Conservation (phyloP, 1,140 invertebrate species). For the Cephus cinctus region DNA sequence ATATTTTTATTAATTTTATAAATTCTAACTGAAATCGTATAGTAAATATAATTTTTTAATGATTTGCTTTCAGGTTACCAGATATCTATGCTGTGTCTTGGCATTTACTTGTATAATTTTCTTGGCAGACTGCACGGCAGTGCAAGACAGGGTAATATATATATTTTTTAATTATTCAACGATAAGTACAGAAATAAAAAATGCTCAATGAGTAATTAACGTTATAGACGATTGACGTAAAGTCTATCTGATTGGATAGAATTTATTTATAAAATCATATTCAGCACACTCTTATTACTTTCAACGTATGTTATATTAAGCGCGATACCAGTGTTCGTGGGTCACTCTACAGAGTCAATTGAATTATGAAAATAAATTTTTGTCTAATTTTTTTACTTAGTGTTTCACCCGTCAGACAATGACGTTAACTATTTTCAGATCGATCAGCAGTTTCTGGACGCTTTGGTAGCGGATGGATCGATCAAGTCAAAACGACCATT, state of each 20-base stretch:
- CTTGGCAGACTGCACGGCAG: conserved; percentile 7
- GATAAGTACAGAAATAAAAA: not conserved
- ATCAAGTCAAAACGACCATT: conserved; percentile 38
- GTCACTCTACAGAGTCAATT: too few relatives aligned
- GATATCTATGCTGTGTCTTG: conserved; percentile 21
- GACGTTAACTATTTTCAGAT: too few relatives aligned
- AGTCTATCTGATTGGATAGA: not conserved
- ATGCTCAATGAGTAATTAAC: not conserved
- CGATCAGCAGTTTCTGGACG: conserved; percentile 25
- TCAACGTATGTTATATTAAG: too few relatives aligned
- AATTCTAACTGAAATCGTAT: not conserved
- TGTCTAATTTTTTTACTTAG: too few relatives aligned
- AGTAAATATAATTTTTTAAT: conserved; percentile 3
- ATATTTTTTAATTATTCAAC: not conserved
- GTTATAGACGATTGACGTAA: not conserved
- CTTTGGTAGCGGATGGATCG: conserved; percentile 14
- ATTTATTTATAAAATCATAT: not conserved
- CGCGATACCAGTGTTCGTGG: too few relatives aligned
- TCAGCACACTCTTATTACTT: not conserved
- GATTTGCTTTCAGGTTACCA: conserved; percentile 19
- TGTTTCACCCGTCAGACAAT: too few relatives aligned
- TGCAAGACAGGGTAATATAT: conserved; percentile 23
- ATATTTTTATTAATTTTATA: not conserved
- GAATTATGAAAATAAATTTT: too few relatives aligned
- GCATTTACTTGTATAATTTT: conserved; percentile 16